A percentile compares a stretch with the other conserved stretches of the same genome.
These are phyloP conservation scores for Achatina immaculata DNA, from an alignment of 1,140 invertebrate genomes.

Conservation along the genomic window DNA sequence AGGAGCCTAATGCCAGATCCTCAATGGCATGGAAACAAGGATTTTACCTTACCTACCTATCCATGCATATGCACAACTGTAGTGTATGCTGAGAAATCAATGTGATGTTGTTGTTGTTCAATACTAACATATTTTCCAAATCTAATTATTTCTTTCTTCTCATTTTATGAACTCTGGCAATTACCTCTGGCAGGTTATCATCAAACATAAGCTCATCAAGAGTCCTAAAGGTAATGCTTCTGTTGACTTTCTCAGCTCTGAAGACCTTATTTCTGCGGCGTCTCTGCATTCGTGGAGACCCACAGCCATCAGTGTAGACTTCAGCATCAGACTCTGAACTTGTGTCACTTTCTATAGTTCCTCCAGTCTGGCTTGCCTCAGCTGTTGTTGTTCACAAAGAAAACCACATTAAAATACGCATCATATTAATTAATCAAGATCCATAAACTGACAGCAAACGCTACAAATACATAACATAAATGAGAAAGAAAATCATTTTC, in stretches of 20 bases:
- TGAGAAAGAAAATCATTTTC: too few species aligned
- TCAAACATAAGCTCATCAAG: constrained; percentile 85
- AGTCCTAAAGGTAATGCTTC: constrained; percentile 65
- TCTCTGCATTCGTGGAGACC: constrained; percentile 72
- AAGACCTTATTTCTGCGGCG: constrained; percentile 63
- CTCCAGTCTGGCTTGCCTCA: neutral
- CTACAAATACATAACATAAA: too few species aligned
- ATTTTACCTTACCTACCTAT: too few species aligned
- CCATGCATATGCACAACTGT: too few species aligned
- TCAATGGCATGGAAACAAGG: too few species aligned
- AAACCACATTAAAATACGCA: neutral
- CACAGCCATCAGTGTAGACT: constrained; percentile 74
- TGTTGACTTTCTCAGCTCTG: constrained; percentile 62
- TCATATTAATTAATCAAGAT: neutral
- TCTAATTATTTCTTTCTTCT: too few species aligned
- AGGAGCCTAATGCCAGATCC: too few species aligned
- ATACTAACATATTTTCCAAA: too few species aligned
- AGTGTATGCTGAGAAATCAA: too few species aligned
- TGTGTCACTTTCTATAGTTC: constrained; percentile 27
- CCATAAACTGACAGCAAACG: neutral
- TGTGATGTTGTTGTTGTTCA: too few species aligned
- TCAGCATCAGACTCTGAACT: constrained; percentile 34
- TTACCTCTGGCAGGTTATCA: constrained; percentile 91
- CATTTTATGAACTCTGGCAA: neutral
- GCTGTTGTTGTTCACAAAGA: neutral